phyloP scores from a whole-genome alignment of 2,113 vertebrate species.

The Prionailurus bengalensis region DNA sequence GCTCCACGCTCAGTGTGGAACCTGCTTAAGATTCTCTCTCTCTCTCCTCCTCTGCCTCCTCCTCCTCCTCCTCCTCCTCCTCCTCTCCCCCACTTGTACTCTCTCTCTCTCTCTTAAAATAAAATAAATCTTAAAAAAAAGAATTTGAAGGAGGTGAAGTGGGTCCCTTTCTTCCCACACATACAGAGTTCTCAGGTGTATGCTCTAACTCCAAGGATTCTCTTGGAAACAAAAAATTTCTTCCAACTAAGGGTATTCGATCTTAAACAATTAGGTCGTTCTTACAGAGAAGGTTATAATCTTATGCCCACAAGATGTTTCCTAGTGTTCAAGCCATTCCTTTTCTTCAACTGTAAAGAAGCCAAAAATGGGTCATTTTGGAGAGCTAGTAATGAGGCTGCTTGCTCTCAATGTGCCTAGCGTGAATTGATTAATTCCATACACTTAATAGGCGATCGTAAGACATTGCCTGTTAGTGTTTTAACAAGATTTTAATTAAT shows the following conservation, averaged over 20 bases:
- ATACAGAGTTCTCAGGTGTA: not conserved
- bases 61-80: too few species aligned
- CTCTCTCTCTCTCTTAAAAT: too few species aligned
- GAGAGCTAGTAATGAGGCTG: not conserved
- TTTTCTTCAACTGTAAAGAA: conserved; percentile 9
- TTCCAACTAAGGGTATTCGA: not conserved
- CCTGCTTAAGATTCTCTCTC: too few species aligned
- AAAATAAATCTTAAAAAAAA: too few species aligned
- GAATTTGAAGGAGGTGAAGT: not conserved
- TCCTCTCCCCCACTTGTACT: too few species aligned
- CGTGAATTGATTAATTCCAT: conserved; percentile 53
- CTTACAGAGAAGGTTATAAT: not conserved
- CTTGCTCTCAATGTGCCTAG: not conserved
- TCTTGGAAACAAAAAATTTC: conserved; percentile 24
- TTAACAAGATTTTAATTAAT: conserved; percentile 53
- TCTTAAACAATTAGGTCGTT: not conserved
- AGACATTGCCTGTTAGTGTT: conserved; percentile 51
- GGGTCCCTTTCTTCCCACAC: not conserved
- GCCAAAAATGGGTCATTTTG: not conserved
- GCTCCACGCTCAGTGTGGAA: too few species aligned
- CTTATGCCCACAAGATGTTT: not conserved
- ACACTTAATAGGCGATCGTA: not conserved
- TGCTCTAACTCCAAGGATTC: not conserved
- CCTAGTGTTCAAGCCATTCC: not conserved
- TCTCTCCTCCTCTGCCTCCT: too few species aligned